Evolutionary conservation across 2,113 vertebrate genomes (phyloP).

Genomic region (Suricata suricatta): DNA sequence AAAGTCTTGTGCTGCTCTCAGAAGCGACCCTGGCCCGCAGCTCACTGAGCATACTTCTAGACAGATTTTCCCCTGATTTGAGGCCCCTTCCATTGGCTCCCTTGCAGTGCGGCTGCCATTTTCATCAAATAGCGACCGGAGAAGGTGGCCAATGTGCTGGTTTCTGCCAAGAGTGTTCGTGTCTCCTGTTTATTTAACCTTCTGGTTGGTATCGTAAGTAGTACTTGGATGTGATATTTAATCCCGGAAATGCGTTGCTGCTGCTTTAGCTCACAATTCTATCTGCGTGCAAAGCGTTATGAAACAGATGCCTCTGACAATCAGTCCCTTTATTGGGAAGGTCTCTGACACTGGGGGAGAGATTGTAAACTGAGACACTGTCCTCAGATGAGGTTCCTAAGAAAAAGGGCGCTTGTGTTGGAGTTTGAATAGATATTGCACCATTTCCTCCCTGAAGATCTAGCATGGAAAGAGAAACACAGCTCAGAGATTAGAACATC

Average conservation of each 20-base stretch:
- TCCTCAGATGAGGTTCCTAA: not conserved
- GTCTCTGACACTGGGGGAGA: not conserved
- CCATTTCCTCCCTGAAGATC: conserved; percentile 19
- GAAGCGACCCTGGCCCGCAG: not conserved
- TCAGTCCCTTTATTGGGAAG: not conserved
- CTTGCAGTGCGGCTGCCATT: not conserved
- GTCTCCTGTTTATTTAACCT: conserved; percentile 61
- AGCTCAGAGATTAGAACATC: not conserved
- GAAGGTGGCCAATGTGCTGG: not conserved
- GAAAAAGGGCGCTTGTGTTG: conserved; percentile 50
- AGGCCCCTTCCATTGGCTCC: not conserved
- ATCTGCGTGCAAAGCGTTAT: not conserved
- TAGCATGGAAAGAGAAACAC: not conserved
- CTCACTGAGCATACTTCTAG: not conserved
- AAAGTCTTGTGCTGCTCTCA: not conserved
- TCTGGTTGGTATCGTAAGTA: not conserved
- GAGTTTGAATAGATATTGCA: conserved; percentile 10
- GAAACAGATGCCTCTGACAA: not conserved
- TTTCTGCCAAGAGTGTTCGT: not conserved
- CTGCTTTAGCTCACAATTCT: not conserved
- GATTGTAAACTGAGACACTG: not conserved
- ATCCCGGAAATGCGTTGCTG: not conserved
- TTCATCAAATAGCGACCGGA: not conserved
- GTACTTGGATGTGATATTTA: conserved; percentile 28
- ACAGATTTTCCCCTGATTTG: not conserved